These are phyloP conservation scores for Lamellibrachia luymesi DNA, from an alignment of 1,140 invertebrate species.

Conservation along the genomic window DNA sequence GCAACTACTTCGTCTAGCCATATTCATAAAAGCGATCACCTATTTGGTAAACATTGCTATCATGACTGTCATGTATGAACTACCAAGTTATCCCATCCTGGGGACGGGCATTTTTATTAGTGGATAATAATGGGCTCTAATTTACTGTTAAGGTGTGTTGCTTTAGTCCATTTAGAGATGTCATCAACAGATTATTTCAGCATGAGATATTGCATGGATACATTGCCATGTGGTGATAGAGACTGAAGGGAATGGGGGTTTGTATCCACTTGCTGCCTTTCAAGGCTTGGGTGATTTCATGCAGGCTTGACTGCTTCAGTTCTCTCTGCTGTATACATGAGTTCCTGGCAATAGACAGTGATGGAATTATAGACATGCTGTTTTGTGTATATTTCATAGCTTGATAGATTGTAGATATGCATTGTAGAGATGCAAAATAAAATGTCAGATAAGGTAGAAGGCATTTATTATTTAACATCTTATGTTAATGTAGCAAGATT, in stretches of 20 bases:
- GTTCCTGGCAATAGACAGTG: background rate
- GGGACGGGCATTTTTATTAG: too few species aligned
- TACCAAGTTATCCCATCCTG: too few species aligned
- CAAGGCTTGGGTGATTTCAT: background rate
- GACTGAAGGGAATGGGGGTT: background rate
- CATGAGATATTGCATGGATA: background rate
- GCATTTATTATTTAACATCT: background rate
- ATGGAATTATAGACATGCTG: background rate
- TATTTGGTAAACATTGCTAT: background rate
- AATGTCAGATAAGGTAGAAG: background rate
- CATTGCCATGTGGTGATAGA: background rate
- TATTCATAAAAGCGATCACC: too few species aligned
- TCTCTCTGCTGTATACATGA: background rate
- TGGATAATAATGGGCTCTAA: too few species aligned
- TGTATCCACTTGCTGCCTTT: background rate
- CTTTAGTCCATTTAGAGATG: background rate
- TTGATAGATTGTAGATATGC: background rate
- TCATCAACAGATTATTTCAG: background rate
- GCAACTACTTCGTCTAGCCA: too few species aligned
- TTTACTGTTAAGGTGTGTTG: too few species aligned
- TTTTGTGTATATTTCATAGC: background rate
- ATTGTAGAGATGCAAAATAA: background rate
- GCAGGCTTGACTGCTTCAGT: background rate
- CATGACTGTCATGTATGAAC: too few species aligned
- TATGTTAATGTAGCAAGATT: background rate